These are phyloP conservation scores for Lucilia sericata DNA, from an alignment of 1,140 invertebrate genomes.

Conservation along the genomic window DNA sequence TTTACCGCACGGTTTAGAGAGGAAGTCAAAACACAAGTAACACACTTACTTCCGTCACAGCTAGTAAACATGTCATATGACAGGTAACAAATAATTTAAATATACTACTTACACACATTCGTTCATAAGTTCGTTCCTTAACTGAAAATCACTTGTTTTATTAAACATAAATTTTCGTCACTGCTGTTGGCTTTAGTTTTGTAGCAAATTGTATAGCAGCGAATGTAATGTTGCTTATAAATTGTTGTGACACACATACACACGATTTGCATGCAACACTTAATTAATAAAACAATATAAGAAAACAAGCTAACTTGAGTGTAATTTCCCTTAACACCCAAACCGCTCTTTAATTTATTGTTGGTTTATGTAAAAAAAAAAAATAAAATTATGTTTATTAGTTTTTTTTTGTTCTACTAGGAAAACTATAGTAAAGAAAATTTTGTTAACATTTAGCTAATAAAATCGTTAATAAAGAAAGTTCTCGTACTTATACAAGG, in stretches of 20 bases:
- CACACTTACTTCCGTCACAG: constrained; percentile 39
- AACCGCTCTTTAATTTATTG: background rate
- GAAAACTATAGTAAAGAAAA: background rate
- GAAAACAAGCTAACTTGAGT: background rate
- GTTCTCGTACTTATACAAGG: background rate
- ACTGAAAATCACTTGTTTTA: background rate
- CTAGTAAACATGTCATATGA: constrained; percentile 36
- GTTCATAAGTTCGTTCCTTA: too few species aligned
- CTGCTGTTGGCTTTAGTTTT: background rate
- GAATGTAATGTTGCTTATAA: background rate
- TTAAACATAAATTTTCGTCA: too few species aligned
- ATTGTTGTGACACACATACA: constrained; percentile 39
- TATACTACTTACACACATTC: background rate
- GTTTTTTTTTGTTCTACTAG: too few species aligned
- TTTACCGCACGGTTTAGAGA: background rate
- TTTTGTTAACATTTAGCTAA: constrained; percentile 9
- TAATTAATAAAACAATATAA: constrained; percentile 41
- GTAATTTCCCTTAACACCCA: background rate
- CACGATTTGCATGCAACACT: constrained; percentile 42
- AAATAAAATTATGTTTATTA: background rate
- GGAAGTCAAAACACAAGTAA: constrained; percentile 26
- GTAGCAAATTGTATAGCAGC: background rate
- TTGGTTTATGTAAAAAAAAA: background rate
- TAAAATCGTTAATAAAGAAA: background rate
- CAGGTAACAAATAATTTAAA: constrained; percentile 37